phyloP scores from a whole-genome alignment of 2,888 invertebrate species.

The Caenorhabditis uteleia region DNA sequence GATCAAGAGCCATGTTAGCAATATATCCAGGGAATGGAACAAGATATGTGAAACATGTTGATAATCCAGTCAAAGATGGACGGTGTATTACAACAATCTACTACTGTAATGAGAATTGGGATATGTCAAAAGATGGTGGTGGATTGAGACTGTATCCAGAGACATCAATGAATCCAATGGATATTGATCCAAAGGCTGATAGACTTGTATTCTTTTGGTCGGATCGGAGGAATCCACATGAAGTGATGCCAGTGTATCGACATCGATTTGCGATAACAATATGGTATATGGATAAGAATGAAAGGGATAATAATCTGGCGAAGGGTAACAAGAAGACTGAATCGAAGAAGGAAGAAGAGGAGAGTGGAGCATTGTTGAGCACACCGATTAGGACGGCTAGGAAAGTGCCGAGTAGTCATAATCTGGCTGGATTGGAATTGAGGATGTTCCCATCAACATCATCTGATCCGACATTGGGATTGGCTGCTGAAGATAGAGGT shows the following conservation, averaged over 20 bases:
- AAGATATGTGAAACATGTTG: constrained; percentile 94
- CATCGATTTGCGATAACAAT: constrained; percentile 74
- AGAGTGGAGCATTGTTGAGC: constrained; percentile 9
- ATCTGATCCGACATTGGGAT: constrained; percentile 25
- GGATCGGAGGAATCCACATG: constrained; percentile 92
- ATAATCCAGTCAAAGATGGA: constrained; percentile 95
- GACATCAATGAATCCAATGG: constrained; percentile 81
- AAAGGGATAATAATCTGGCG: constrained; percentile 33
- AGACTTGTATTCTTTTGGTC: constrained; percentile 96
- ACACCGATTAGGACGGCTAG: constrained; percentile 6
- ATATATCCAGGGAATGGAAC: constrained; percentile 94
- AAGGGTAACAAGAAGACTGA: constrained; percentile 14
- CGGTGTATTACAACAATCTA: constrained; percentile 96
- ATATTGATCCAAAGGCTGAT: constrained; percentile 91
- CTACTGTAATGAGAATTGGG: constrained; percentile 92
- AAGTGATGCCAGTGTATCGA: constrained; percentile 88
- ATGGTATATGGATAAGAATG: constrained; percentile 55
- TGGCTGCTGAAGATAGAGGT: neutral
- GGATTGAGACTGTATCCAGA: constrained; percentile 89
- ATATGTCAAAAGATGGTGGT: constrained; percentile 77
- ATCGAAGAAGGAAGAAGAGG: constrained; percentile 14
- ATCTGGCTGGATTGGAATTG: constrained; percentile 15
- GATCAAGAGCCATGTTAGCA: constrained; percentile 85
- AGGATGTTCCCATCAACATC: constrained; percentile 30
- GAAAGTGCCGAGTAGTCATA: constrained; percentile 22